Conservation (phyloP, 92 coral and sea anemone species). For the Ricordea florida region DNA sequence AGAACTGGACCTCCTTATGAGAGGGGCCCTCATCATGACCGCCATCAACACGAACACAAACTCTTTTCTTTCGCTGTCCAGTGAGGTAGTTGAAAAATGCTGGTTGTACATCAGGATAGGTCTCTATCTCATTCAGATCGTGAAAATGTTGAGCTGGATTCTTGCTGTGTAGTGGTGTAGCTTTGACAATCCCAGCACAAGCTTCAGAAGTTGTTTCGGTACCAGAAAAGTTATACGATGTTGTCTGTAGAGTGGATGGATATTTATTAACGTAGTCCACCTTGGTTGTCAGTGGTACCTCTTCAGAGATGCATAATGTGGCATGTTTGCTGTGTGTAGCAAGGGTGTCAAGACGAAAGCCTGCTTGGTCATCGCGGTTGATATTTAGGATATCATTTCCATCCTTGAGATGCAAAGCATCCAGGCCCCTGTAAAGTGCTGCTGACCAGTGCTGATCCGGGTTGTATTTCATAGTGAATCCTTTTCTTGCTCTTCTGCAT, state of each 20-base stretch:
- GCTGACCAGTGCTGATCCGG: conserved; percentile 63
- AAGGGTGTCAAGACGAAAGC: conserved; percentile 59
- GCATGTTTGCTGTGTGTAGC: conserved; percentile 58
- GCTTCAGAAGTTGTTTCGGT: too few species aligned
- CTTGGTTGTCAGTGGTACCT: conserved; percentile 40
- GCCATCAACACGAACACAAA: too few species aligned
- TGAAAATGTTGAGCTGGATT: too few species aligned
- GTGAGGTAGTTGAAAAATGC: too few species aligned
- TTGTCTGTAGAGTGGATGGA: conserved; percentile 50
- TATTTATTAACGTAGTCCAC: conserved; percentile 56
- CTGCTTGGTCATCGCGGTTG: conserved; percentile 69
- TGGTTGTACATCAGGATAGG: too few species aligned
- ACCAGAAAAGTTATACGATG: too few species aligned
- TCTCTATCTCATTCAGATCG: too few species aligned
- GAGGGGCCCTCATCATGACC: too few species aligned
- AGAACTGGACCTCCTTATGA: too few species aligned
- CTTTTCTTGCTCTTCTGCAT: conserved; percentile 53
- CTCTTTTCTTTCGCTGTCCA: too few species aligned
- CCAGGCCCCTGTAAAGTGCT: conserved; percentile 45
- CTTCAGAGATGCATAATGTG: conserved; percentile 25
- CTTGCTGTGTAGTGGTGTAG: too few species aligned
- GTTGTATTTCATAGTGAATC: conserved; percentile 49
- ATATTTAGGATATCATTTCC: conserved; percentile 48
- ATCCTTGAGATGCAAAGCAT: conserved; percentile 55
- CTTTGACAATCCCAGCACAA: too few species aligned